Conservation (phyloP, 1,140 invertebrate species). For the Pectinophora gossypiella region DNA sequence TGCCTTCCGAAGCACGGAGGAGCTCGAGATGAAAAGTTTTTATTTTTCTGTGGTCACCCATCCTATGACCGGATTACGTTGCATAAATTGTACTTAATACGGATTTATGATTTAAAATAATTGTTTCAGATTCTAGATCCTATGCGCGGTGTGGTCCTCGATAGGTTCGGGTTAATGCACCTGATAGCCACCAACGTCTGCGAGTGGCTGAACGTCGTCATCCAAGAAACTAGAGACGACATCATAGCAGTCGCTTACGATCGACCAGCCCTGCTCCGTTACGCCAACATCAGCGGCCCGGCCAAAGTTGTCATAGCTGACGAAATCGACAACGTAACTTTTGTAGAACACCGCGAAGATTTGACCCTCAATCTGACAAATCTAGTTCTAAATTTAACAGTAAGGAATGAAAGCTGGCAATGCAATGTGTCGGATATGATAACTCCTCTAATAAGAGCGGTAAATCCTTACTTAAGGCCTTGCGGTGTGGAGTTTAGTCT, state of each 20-base stretch:
- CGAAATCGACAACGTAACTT: constrained; percentile 33
- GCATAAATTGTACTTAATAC: no score
- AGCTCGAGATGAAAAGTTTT: no score
- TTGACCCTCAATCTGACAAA: constrained; percentile 21
- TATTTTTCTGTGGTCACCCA: no score
- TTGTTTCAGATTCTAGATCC: constrained; percentile 56
- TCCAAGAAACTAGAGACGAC: constrained; percentile 80
- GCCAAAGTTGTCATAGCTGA: constrained; percentile 31
- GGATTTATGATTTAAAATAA: neutral
- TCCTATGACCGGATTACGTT: no score
- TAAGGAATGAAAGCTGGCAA: constrained; percentile 35
- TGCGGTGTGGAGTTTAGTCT: constrained; percentile 85
- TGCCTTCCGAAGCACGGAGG: no score
- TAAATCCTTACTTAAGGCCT: constrained; percentile 82
- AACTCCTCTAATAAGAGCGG: constrained; percentile 77
- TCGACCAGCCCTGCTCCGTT: constrained; percentile 33
- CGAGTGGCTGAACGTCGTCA: constrained; percentile 79
- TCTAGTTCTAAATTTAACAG: constrained; percentile 20
- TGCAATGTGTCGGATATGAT: constrained; percentile 77
- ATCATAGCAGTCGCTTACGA: constrained; percentile 66
- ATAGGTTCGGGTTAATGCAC: constrained; percentile 79
- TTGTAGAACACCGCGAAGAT: constrained; percentile 13
- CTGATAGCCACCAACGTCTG: constrained; percentile 78
- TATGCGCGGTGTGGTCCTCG: constrained; percentile 71
- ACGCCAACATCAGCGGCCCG: constrained; percentile 42